Evolutionary conservation across 2,113 vertebrate species (phyloP).

Genomic region (Uria aalge): DNA sequence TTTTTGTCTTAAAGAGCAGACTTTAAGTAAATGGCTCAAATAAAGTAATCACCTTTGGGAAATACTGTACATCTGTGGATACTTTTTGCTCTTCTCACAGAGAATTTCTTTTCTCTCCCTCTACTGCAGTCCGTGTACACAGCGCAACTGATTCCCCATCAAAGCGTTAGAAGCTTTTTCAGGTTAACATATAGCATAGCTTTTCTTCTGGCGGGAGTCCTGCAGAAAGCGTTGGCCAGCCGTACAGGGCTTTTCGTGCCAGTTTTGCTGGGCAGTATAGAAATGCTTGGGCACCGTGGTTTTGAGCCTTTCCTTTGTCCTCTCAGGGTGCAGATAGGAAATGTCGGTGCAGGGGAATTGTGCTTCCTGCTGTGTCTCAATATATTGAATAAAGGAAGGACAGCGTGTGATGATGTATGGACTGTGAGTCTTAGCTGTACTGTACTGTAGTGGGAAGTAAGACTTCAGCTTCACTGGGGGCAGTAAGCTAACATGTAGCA

Average conservation of each 20-base stretch:
- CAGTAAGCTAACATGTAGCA: neutral
- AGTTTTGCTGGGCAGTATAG: neutral
- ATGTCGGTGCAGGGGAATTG: accelerated
- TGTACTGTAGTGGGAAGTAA: neutral
- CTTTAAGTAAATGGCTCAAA: neutral
- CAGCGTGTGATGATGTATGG: neutral
- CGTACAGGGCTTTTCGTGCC: neutral
- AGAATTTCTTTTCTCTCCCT: neutral
- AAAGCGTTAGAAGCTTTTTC: neutral
- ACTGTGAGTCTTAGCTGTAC: neutral
- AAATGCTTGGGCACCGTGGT: neutral
- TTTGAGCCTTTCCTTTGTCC: neutral
- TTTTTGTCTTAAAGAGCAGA: neutral
- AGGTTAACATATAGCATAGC: neutral
- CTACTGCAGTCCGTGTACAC: accelerated
- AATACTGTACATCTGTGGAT: neutral
- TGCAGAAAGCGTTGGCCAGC: neutral
- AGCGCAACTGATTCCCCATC: neutral
- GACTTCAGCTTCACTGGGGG: neutral
- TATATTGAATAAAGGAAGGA: neutral
- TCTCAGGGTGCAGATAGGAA: neutral
- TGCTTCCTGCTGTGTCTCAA: neutral
- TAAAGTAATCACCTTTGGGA: neutral
- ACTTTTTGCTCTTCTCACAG: neutral
- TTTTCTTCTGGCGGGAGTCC: neutral